Conservation (phyloP, 2,888 invertebrate species). For the Drosophila pegasa region DNA sequence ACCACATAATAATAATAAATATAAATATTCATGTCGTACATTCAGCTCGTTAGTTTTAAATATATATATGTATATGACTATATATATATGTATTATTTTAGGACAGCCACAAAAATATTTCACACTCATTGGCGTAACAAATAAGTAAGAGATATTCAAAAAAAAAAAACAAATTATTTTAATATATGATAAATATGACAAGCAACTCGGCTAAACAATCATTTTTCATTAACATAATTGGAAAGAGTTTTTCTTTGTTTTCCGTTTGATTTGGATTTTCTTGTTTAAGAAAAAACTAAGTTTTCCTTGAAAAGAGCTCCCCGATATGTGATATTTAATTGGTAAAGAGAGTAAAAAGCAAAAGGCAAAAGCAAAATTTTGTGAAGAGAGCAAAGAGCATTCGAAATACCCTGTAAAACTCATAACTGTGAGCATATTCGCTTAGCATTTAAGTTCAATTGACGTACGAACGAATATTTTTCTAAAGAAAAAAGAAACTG, state of each 20-base stretch:
- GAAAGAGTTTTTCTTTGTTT: conserved; percentile 36
- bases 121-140: conserved; percentile 59
- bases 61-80: background rate
- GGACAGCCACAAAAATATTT: conserved; percentile 72
- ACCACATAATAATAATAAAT: conserved; percentile 8
- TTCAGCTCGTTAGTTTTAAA: conserved; percentile 27
- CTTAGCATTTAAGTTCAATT: conserved; percentile 68
- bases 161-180: conserved; percentile 5
- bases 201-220: conserved; percentile 47
- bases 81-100: conserved; percentile 35
- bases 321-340: conserved; percentile 83
- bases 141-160: conserved; percentile 31
- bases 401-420: conserved; percentile 53
- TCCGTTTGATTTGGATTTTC: conserved; percentile 55
- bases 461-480: conserved; percentile 46
- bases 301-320: conserved; percentile 81
- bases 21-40: conserved; percentile 25
- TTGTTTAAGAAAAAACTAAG: conserved; percentile 55
- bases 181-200: conserved; percentile 5
- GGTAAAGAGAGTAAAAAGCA: conserved; percentile 36
- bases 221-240: conserved; percentile 62
- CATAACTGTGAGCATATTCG: conserved; percentile 81
- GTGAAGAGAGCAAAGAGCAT: conserved; percentile 41
- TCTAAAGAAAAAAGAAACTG: conserved; percentile 39
- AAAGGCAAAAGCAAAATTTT: conserved; percentile 43